Evolutionary conservation across 2,888 invertebrate genomes (phyloP).

Genomic region (Lycocerus yunnanus): DNA sequence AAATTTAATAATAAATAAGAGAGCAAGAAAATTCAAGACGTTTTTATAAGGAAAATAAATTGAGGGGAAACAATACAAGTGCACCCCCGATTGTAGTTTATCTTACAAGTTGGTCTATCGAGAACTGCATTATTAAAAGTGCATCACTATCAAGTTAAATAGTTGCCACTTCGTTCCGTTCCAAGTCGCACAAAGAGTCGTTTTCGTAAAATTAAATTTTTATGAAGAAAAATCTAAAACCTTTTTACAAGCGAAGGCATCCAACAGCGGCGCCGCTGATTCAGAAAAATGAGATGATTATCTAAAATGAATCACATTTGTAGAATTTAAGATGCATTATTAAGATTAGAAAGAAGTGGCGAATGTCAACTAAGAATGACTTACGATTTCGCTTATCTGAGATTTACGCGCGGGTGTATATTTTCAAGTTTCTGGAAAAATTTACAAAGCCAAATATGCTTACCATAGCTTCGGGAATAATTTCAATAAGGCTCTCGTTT

Average conservation of each 20-base stretch:
- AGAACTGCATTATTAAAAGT: not conserved
- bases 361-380: conserved; percentile 28
- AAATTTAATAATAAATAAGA: not conserved
- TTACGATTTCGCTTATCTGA: conserved; percentile 23
- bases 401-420: not conserved
- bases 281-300: conserved; percentile 6
- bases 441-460: conserved; percentile 5
- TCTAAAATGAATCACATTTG: conserved; percentile 26
- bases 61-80: not conserved
- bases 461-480: conserved; percentile 39
- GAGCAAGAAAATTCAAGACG: not conserved
- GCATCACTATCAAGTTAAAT: not conserved
- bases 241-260: not conserved
- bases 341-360: conserved; percentile 27
- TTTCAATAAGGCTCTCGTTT: conserved; percentile 39
- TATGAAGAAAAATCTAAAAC: not conserved
- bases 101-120: not conserved
- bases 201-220: not conserved
- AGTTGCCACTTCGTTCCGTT: not conserved
- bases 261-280: not conserved
- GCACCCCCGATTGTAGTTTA: not conserved
- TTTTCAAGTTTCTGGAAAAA: conserved; percentile 4
- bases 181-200: not conserved
- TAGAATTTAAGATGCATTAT: conserved; percentile 29
- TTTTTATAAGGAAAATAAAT: not conserved